A percentile compares a stretch with the other conserved stretches of the same genome.
Evolutionary conservation across 2,888 invertebrate genomes (phyloP).

Genomic region (Saturnia japonica): DNA sequence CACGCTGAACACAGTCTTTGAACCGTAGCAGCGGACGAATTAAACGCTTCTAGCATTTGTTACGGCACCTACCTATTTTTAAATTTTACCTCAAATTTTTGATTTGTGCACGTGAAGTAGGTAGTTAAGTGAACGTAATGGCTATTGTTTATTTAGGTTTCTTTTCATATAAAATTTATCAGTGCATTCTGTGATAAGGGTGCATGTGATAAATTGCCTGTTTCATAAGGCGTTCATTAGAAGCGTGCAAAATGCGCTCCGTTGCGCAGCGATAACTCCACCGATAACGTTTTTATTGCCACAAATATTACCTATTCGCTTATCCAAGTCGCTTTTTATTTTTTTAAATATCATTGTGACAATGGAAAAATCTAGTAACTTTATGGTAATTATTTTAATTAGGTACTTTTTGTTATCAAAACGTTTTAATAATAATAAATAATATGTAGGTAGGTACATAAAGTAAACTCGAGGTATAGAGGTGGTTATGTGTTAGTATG

Average conservation of each 20-base stretch:
- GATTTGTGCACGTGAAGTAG: constrained; percentile 1
- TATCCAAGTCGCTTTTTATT: constrained; percentile 56
- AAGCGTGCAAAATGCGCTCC: constrained; percentile 78
- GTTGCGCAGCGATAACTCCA: constrained; percentile 74
- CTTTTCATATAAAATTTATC: constrained; percentile 73
- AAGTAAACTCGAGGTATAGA: too few species aligned
- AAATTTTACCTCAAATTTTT: too few species aligned
- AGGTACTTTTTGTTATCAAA: not conserved
- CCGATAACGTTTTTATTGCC: constrained; percentile 78
- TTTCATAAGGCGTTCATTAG: constrained; percentile 82
- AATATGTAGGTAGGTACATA: too few species aligned
- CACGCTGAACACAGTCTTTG: too few species aligned
- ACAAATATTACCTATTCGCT: constrained; percentile 77
- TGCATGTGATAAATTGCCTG: constrained; percentile 80
- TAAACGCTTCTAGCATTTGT: too few species aligned
- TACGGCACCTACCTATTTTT: too few species aligned
- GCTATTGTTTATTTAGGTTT: constrained; percentile 70
- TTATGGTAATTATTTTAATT: not conserved
- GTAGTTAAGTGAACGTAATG: constrained; percentile 34
- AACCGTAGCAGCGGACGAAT: too few species aligned
- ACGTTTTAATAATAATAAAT: not conserved
- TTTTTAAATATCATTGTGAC: constrained; percentile 34
- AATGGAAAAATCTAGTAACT: constrained; percentile 16
- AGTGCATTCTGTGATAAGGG: constrained; percentile 74
- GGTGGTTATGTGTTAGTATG: too few species aligned